A percentile compares a stretch with the other conserved stretches of the same genome.
phyloP scores from a whole-genome alignment of 2,888 invertebrate genomes.

The Blastobasis adustella region DNA sequence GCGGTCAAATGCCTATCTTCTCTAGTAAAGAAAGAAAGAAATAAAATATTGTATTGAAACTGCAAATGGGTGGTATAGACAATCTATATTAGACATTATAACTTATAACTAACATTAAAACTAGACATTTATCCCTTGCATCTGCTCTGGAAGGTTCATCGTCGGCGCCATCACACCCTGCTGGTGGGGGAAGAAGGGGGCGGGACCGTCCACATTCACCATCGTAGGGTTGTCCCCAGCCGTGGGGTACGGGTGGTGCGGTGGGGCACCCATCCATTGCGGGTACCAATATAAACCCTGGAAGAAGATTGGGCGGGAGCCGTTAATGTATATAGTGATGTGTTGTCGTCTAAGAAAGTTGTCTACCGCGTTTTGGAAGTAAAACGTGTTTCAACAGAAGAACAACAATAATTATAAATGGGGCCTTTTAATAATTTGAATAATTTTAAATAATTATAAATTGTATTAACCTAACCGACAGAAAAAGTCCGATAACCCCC shows the following conservation, averaged over 20 bases:
- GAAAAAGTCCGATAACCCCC: too few species aligned
- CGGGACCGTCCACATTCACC: slow-evolving; percentile 10
- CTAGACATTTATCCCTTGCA: not conserved
- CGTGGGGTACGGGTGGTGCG: slow-evolving; percentile 55
- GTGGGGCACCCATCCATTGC: slow-evolving; percentile 64
- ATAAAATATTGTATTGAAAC: too few species aligned
- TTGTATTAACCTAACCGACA: too few species aligned
- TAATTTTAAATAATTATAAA: too few species aligned
- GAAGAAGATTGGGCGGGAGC: not conserved
- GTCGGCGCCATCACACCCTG: not conserved
- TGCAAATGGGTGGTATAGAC: too few species aligned
- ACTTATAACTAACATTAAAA: too few species aligned
- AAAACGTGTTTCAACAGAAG: too few species aligned
- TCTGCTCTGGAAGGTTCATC: not conserved
- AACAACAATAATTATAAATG: too few species aligned
- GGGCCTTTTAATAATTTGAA: too few species aligned
- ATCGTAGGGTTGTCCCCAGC: slow-evolving; percentile 30
- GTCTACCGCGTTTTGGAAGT: not conserved
- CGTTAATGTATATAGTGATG: not conserved
- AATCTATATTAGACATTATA: too few species aligned
- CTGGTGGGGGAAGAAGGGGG: slow-evolving; percentile 42
- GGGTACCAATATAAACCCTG: slow-evolving; percentile 69
- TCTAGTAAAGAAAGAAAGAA: too few species aligned
- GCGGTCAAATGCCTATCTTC: too few species aligned
- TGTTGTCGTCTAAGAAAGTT: not conserved